Base-by-base conservation (phyloP, 2,888 invertebrate species). In the Sialis fuliginosa region DNA sequence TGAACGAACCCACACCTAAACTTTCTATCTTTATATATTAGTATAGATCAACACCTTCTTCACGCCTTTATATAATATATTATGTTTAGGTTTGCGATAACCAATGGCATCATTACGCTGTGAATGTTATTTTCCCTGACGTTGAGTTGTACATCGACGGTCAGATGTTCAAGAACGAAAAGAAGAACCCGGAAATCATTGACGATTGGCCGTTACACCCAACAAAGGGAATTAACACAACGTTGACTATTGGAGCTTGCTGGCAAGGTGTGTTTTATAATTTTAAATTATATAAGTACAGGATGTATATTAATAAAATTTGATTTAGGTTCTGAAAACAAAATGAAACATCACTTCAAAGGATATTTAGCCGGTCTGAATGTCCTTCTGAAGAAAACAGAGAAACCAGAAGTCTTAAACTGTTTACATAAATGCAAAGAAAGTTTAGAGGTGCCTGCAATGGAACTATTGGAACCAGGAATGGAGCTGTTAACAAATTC, bases 171-270 rank as follows among this genome's bases (percentile, higher is more conserved):
- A 62, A 67, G 5, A 63, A 66, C 45, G 77, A 74, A 56, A 74
- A 84, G 59, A 81, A 81, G 60, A 93, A 91, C 55, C 93, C 95
- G 0, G 96, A 97, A 66, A 90, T 98, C 43, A 91, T 98, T 60
- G 97, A 98, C 62, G 98, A 98, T 69, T 97, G 96, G 96, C 96
- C 97, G 1, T 72, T 98, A 40, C 97, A 97, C 63, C 91, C 92
- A 6, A 90, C 95, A 1, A 89, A 89, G 56, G 91, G 87, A 1
- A 79, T 91, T 53, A 91, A 91, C 63, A 97, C 96, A 6, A 92
- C 91, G 6, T 69, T 97, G 39, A 84, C 88, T 0, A 83, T 97
- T 1, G 98, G 97, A 2, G 97, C 96, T 31, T 98, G 98, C 70
- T 98, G 93, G 89, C 96, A 96, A 68, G 87, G 82, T 79, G 61